These are phyloP conservation scores for Aptenodytes patagonicus DNA, from an alignment of 2,113 vertebrate species.

Conservation along the genomic window DNA sequence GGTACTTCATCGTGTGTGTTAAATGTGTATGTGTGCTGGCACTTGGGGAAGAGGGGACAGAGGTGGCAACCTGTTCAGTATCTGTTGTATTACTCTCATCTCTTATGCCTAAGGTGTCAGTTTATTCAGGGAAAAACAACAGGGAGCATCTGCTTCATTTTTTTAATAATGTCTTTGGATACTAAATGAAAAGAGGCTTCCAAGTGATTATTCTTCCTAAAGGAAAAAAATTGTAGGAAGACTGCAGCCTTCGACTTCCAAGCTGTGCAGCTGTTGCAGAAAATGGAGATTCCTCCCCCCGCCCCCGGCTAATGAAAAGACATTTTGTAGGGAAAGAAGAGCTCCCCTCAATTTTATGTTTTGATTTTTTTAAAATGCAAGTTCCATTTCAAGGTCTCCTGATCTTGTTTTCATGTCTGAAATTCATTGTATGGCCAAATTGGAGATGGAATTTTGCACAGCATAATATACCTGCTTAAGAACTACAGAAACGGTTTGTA, in stretches of 20 bases:
- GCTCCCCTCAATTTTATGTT: background rate
- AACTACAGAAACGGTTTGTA: background rate
- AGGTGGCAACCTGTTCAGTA: background rate
- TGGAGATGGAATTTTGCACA: background rate
- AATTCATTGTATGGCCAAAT: background rate
- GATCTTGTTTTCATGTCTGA: background rate
- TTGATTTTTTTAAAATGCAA: background rate
- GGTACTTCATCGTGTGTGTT: background rate
- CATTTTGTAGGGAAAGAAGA: background rate
- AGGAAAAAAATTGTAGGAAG: background rate
- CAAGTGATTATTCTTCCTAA: background rate
- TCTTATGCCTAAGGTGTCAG: background rate
- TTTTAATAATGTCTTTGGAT: background rate
- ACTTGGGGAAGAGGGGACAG: background rate
- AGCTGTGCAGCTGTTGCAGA: conserved; percentile 10
- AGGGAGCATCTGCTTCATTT: background rate
- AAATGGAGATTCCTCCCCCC: background rate
- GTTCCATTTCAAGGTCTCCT: background rate
- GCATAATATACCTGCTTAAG: background rate
- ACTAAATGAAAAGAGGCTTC: background rate
- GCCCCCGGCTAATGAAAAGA: background rate
- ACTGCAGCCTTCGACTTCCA: background rate
- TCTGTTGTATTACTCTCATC: background rate
- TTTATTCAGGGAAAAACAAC: background rate
- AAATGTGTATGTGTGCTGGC: background rate